phyloP scores from a whole-genome alignment of 2,888 invertebrate species.

The Coelogynopora nodosa region DNA sequence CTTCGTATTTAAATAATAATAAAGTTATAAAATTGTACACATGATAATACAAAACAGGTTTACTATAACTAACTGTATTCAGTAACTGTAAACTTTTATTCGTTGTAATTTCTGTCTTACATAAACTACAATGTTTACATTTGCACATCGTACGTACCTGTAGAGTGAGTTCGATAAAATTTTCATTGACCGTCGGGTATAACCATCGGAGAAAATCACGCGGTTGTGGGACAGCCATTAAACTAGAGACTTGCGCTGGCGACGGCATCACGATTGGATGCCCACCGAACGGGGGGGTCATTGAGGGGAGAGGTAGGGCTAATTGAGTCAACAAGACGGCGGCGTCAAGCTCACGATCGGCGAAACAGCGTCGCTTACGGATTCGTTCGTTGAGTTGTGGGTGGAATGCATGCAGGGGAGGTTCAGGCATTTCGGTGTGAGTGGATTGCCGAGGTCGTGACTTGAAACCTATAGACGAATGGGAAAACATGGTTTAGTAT shows the following conservation, averaged over 20 bases:
- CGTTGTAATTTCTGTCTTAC: too few relatives aligned
- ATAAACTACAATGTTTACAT: too few relatives aligned
- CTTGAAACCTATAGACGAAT: too few relatives aligned
- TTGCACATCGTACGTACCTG: too few relatives aligned
- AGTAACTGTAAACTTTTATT: too few relatives aligned
- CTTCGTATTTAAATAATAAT: too few relatives aligned
- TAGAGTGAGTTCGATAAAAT: constrained; percentile 3
- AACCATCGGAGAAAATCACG: not conserved
- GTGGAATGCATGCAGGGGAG: not conserved
- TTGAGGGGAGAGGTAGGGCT: not conserved
- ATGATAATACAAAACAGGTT: too few relatives aligned
- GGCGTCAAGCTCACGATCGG: constrained; percentile 36
- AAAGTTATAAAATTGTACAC: too few relatives aligned
- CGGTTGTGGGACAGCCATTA: not conserved
- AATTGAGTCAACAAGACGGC: not conserved
- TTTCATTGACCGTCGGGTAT: constrained; percentile 13
- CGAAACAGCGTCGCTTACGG: constrained; percentile 47
- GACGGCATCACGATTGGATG: not conserved
- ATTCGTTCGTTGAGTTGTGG: constrained; percentile 40
- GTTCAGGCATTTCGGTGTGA: not conserved
- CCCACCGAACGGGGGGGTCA: not conserved
- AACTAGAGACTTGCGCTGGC: not conserved
- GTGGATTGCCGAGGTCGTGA: not conserved
- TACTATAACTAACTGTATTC: too few relatives aligned
- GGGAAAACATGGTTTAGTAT: too few relatives aligned